Evolutionary conservation across 2,888 invertebrate species (phyloP), one percentile per base, ranked within the genome.

Genomic region (Cancer borealis): DNA sequence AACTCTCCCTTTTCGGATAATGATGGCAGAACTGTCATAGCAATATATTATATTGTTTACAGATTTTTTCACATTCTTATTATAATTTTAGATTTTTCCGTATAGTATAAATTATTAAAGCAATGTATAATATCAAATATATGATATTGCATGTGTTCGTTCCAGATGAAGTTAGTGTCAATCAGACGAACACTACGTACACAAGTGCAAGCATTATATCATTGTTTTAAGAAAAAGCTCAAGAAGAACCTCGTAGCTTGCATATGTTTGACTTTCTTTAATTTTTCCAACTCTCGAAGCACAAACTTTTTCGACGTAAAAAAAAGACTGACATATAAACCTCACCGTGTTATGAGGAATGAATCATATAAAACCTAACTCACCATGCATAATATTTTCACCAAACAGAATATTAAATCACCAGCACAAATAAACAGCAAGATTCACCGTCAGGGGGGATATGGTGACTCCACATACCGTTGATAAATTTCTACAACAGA

Each of bases 401-500:
- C 17, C 17, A n/a, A 5, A 88, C 26, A 6, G n/a, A 73, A 73
- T 49, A 66, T 47, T 30, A 10, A 91, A 21, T 1, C 45, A 49
- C 14, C 26, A 4, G 45, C 6, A 91, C 3, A 45, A 84, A 84
- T 21, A n/a, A n/a, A 17, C 3, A 45, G 73, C 10, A 45, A 10
- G 46, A 12, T 26, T 12, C 3, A 30, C 14, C 14, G 6, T 26
- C 30, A 49, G 26, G 10, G 30, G 47, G 90, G 60, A 60, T 54
- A 30, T 14, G 90, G 49, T 54, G 54, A 6, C 30, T 39, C 8
- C 46, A 47, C 66, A 89, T 84, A 88, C 92, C 73, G 45, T 73
- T 79, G 49, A 79, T 47, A 92, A 94, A 92, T 84, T 91, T 90
- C 60, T 45, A 92, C 92, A 92, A 92, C 21, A 87, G 84, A 54